phyloP scores from a whole-genome alignment of 2,113 vertebrate genomes.

The Hassar affinis region DNA sequence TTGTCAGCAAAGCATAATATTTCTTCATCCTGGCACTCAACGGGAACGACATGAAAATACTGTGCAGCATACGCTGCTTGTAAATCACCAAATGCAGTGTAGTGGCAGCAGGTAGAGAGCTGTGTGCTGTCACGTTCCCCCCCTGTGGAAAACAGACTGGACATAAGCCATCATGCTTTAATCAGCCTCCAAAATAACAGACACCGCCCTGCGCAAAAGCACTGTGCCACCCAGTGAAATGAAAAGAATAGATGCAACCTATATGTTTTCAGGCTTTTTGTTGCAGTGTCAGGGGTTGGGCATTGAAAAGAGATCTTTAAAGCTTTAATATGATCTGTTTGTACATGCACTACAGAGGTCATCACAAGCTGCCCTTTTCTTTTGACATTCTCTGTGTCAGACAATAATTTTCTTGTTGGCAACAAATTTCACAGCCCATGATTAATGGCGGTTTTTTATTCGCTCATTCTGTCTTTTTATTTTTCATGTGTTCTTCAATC shows the following conservation, averaged over 20 bases:
- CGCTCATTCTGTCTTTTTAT: constrained; percentile 54
- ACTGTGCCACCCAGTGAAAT: constrained; percentile 53
- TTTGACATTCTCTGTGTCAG: constrained; percentile 69
- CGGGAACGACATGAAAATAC: constrained; percentile 78
- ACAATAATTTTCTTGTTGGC: constrained; percentile 75
- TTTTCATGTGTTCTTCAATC: constrained; percentile 59
- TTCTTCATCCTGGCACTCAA: constrained; percentile 81
- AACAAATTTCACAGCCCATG: constrained; percentile 62
- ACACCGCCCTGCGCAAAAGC: constrained; percentile 65
- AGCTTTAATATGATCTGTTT: constrained; percentile 70
- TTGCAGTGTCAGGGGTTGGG: constrained; percentile 71
- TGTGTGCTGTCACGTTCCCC: constrained; percentile 72
- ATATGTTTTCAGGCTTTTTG: constrained; percentile 71
- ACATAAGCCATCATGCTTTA: constrained; percentile 77
- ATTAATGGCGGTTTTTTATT: constrained; percentile 64
- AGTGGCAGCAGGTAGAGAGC: constrained; percentile 74
- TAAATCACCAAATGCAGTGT: constrained; percentile 77
- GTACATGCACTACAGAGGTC: constrained; percentile 70
- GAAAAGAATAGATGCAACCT: constrained; percentile 37
- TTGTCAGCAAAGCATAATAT: constrained; percentile 83
- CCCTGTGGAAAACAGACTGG: constrained; percentile 72
- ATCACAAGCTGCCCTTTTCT: constrained; percentile 59
- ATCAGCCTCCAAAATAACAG: constrained; percentile 74
- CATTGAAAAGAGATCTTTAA: constrained; percentile 74
- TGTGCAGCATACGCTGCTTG: constrained; percentile 74